phyloP scores from a whole-genome alignment of 1,140 invertebrate species.

The Lucilia cuprina region DNA sequence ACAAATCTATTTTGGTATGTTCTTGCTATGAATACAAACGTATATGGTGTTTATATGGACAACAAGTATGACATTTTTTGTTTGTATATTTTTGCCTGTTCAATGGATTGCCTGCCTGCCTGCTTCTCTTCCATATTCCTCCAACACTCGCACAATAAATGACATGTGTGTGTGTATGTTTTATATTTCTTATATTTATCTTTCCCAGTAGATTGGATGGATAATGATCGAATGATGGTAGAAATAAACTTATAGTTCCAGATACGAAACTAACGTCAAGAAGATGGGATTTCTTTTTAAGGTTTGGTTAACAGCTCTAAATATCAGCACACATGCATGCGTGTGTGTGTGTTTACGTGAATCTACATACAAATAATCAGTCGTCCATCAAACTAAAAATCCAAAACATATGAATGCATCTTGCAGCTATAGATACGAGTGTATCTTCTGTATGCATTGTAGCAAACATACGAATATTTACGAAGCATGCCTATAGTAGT shows the following conservation, averaged over 20 bases:
- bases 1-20: conserved; percentile 9
- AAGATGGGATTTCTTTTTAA: conserved; percentile 4
- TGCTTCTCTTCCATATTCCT: neutral
- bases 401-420: neutral
- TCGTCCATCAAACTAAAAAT: neutral
- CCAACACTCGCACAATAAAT: neutral
- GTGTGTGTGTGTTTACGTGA: neutral
- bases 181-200: neutral
- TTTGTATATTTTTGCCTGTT: neutral
- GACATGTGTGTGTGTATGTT: neutral
- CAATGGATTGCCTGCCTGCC: neutral
- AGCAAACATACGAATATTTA: neutral
- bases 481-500: neutral
- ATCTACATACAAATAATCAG: neutral
- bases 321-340: neutral
- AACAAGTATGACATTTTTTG: conserved; percentile 8
- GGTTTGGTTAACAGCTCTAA: neutral
- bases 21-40: neutral
- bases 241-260: neutral
- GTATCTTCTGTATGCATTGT: too few species aligned
- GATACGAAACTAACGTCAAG: neutral
- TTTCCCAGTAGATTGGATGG: neutral
- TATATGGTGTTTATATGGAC: neutral
- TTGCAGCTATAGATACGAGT: neutral
- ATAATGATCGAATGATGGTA: neutral